A percentile compares a stretch with the other conserved stretches of the same genome.
Evolutionary conservation across 2,888 invertebrate species (phyloP).

Genomic region (Parnassius glacialis): DNA sequence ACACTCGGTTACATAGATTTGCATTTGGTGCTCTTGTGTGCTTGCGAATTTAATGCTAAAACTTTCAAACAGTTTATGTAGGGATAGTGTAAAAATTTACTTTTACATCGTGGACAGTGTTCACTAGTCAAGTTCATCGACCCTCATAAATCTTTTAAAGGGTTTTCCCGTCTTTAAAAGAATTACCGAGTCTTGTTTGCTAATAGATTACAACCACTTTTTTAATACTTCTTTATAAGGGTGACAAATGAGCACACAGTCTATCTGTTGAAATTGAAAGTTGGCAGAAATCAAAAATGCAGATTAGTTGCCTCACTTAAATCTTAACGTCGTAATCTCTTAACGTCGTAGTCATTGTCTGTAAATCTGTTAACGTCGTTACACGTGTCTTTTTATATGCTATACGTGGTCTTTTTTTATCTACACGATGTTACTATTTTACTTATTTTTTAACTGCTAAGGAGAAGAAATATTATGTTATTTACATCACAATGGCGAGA

Average conservation of each 20-base stretch:
- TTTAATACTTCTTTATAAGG: not conserved
- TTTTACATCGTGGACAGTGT: not conserved
- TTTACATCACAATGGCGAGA: too few relatives aligned
- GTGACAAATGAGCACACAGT: too few relatives aligned
- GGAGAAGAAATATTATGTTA: too few relatives aligned
- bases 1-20: constrained; percentile 4
- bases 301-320: too few relatives aligned
- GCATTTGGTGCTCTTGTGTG: not conserved
- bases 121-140: not conserved
- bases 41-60: constrained; percentile 2
- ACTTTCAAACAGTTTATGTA: constrained; percentile 1
- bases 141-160: constrained; percentile 5
- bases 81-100: not conserved
- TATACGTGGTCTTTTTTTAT: too few relatives aligned
- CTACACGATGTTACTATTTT: too few relatives aligned
- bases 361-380: too few relatives aligned
- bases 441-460: too few relatives aligned
- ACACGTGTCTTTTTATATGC: too few relatives aligned
- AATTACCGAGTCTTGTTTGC: not conserved
- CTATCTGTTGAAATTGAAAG: not conserved
- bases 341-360: too few relatives aligned
- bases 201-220: not conserved
- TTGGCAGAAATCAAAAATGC: too few relatives aligned
- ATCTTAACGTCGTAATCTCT: too few relatives aligned
- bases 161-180: constrained; percentile 4